Conservation (phyloP, 2,888 invertebrate species). For the Aplocera efformata region DNA sequence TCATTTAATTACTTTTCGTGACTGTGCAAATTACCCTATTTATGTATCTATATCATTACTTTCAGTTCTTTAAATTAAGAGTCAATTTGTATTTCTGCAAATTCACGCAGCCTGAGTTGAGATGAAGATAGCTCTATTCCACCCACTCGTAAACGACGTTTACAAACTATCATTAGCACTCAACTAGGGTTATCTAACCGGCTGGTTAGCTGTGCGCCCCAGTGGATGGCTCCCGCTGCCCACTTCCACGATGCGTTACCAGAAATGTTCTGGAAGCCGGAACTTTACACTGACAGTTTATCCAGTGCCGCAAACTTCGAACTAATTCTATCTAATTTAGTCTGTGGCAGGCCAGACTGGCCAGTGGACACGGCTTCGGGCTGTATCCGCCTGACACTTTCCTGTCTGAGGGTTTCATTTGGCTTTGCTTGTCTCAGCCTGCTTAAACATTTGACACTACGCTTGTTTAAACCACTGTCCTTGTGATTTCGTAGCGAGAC, state of each 20-base stretch:
- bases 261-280: constrained; percentile 21
- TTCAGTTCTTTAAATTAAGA: not conserved
- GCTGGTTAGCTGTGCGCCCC: constrained; percentile 32
- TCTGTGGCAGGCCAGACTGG: constrained; percentile 31
- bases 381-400: constrained; percentile 40
- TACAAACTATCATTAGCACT: constrained; percentile 14
- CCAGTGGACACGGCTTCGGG: constrained; percentile 42
- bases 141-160: constrained; percentile 9
- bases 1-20: not conserved
- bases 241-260: constrained; percentile 33
- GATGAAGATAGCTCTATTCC: not conserved
- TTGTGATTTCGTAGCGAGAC: constrained; percentile 12
- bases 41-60: not conserved
- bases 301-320: constrained; percentile 43
- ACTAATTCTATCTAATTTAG: constrained; percentile 62
- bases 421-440: constrained; percentile 44
- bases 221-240: constrained; percentile 34
- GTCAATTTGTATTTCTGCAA: not conserved
- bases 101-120: not conserved
- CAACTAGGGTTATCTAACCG: constrained; percentile 33
- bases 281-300: constrained; percentile 50
- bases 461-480: constrained; percentile 26
- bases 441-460: constrained; percentile 33
- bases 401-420: constrained; percentile 52
- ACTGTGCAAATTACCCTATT: not conserved